A percentile compares a stretch with the other conserved stretches of the same genome.
Conservation (phyloP, 2,797 vertebrate genomes). For the Aselliscus stoliczkanus region DNA sequence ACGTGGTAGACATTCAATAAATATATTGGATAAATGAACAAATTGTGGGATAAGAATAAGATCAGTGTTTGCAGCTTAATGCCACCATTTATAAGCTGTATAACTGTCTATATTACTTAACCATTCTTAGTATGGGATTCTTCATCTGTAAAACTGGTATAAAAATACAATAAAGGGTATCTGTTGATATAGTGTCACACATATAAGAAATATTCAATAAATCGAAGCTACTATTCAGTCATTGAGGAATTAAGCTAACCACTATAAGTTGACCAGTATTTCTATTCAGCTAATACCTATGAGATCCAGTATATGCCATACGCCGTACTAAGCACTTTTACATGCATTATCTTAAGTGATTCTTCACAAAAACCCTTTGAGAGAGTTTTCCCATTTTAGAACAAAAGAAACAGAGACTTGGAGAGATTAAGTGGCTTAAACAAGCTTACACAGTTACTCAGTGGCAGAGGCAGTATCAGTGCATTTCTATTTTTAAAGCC, state of each 20-base stretch:
- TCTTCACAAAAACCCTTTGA: not conserved
- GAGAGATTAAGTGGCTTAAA: not conserved
- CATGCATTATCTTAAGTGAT: not conserved
- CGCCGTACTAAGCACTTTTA: not conserved
- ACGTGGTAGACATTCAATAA: not conserved
- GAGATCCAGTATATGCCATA: not conserved
- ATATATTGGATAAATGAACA: not conserved
- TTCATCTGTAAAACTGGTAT: not conserved
- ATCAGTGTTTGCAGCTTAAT: not conserved
- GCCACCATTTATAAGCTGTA: not conserved
- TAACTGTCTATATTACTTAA: not conserved
- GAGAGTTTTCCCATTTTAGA: not conserved
- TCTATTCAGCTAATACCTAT: not conserved
- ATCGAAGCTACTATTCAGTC: not conserved
- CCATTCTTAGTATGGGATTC: not conserved
- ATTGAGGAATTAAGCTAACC: not conserved
- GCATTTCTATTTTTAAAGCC: conserved; percentile 60
- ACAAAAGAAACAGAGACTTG: not conserved
- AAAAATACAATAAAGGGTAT: not conserved
- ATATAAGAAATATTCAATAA: not conserved
- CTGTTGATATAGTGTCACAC: not conserved
- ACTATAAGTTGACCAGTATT: not conserved
- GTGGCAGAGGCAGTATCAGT: not conserved
- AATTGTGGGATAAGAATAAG: not conserved
- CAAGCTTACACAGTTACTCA: not conserved